Conservation (phyloP, 2,797 vertebrate genomes). For the Sciurus vulgaris region DNA sequence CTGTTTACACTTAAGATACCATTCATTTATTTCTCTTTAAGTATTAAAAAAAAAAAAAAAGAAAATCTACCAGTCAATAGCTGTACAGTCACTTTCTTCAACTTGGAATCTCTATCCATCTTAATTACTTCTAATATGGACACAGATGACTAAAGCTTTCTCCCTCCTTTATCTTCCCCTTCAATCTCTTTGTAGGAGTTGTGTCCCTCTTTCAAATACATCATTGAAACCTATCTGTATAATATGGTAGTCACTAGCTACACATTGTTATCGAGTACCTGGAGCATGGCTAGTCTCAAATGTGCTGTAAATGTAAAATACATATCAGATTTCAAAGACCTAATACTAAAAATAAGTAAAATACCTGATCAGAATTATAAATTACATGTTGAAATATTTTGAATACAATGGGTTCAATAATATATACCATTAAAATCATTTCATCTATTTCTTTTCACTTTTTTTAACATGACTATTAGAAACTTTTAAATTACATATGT, state of each 20-base stretch:
- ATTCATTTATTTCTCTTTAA: constrained; percentile 6
- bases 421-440: not conserved
- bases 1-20: not conserved
- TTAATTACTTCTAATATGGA: not conserved
- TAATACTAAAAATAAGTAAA: not conserved
- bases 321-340: not conserved
- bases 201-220: not conserved
- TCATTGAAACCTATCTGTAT: not conserved
- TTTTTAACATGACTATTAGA: constrained; percentile 2
- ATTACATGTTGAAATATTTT: constrained; percentile 17
- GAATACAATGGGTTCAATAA: not conserved
- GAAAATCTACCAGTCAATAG: not conserved
- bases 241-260: not conserved
- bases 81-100: constrained; percentile 12
- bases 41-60: not conserved
- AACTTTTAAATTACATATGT: not conserved
- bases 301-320: not conserved
- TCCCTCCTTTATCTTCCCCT: constrained; percentile 8
- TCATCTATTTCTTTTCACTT: not conserved
- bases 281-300: not conserved
- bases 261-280: not conserved
- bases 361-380: not conserved
- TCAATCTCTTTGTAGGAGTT: not conserved
- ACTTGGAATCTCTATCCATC: constrained; percentile 16
- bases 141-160: not conserved